Base-by-base conservation (phyloP, 2,797 vertebrate species). In the Bufotes viridis region DNA sequence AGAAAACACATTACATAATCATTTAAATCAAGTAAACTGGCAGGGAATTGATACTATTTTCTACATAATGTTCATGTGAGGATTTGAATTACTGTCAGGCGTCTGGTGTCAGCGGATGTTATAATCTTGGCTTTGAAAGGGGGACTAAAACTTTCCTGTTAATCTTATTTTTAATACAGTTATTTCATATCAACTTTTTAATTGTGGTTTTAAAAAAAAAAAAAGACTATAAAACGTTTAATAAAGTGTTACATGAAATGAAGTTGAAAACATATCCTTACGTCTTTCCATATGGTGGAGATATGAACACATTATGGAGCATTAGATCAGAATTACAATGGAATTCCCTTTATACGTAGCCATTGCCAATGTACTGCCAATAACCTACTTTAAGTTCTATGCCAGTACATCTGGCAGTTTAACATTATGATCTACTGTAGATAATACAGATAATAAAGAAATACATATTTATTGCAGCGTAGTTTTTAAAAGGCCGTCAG, bases 1-100 rank as follows among this genome's bases (percentile, higher is more conserved):
- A 76, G 79, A 72, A 87, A 87, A 82, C 67, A 76, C 86, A 87
- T 87, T 87, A 87, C 79, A 82, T 60, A 82, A 87, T 75, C 61
- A 82, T 87, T 81, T 76, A 87, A 87, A 82, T 82, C 78, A 75
- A 87, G 82, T 87, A 87, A 87, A 60, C 86, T 87, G 70, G 79
- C 57, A 82, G 58, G 42, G 69, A 87, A 87, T 75, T 81, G 58
- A 82, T 81, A 87, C 79, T 63, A 87, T 58, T 87, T 87, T 87
- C 79, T 82, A 61, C 70, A 76, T 87, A 82, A 82, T 82, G 57
- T 82, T 75, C 79, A 75, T 87, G 79, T 58, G 63, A 61, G 49
- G 69, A 82, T 75, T 65, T 82, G 86, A 87, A 87, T 87, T 87
- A 82, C 69, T 87, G 86, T 82, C 85, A 87, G 85, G 70, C 65